Percentiles rank a stretch among this genome's conserved stretches.
Evolutionary conservation across 1,140 invertebrate species (phyloP).

Genomic region (Orussus abietinus): DNA sequence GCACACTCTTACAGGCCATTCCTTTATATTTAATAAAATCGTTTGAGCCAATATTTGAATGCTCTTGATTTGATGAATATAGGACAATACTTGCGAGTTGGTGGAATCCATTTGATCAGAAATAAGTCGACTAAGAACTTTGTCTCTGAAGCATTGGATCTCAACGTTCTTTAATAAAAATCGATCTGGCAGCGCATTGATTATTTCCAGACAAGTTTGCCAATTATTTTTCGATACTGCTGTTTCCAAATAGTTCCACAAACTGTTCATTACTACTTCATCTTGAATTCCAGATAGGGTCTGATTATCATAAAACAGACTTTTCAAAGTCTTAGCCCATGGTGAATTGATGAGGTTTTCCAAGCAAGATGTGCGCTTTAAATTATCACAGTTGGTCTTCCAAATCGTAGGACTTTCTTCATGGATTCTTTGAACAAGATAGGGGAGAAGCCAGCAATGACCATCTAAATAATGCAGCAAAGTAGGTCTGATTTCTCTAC

Average conservation of each 20-base stretch:
- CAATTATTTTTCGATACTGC: conserved; percentile 23
- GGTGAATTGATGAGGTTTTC: conserved; percentile 48
- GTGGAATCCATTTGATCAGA: conserved; percentile 30
- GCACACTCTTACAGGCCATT: conserved; percentile 38
- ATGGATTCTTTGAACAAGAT: conserved; percentile 55
- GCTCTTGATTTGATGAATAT: conserved; percentile 40
- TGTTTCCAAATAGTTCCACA: conserved; percentile 36
- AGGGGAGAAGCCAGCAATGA: conserved; percentile 58
- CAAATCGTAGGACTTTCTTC: conserved; percentile 28
- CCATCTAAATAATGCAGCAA: conserved; percentile 56
- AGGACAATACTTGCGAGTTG: conserved; percentile 21
- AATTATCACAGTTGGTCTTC: conserved; percentile 35
- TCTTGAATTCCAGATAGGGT: conserved; percentile 51
- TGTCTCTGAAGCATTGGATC: conserved; percentile 47
- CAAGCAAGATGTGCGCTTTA: conserved; percentile 38
- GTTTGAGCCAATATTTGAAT: conserved; percentile 31
- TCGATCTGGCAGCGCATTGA: conserved; percentile 32
- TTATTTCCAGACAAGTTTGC: conserved; percentile 29
- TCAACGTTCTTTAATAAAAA: conserved; percentile 27
- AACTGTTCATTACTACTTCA: conserved; percentile 28
- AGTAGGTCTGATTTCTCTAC: conserved; percentile 27
- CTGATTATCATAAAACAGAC: conserved; percentile 51
- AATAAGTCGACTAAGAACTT: conserved; percentile 52
- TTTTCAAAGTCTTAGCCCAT: conserved; percentile 42
- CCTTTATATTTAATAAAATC: conserved; percentile 30